Base-by-base conservation (phyloP, 2,797 vertebrate species). In the Geotrypetes seraphini region DNA sequence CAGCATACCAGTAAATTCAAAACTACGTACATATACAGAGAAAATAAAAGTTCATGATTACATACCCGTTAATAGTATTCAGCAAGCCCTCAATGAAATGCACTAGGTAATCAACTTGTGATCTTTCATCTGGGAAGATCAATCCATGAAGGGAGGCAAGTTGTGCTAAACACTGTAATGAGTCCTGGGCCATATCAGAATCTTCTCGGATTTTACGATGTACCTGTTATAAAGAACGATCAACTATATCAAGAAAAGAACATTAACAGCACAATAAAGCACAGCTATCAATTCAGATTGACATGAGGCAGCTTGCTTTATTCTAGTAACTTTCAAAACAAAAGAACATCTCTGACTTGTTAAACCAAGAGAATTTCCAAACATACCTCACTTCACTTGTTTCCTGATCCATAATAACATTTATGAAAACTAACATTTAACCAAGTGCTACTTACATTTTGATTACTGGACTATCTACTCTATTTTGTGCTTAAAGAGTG, bases 161-260 rank as follows among this genome's bases (percentile, higher is more conserved):
- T 79, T 98, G 96, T 57, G 96, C 92, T 66, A 98, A 78, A 63
- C 96, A 99, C 76, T 98, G 95, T 36, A 99, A 79, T 2, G 96
- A 97, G 65, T 99, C 96, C 81, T 98, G 94, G 38, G 96, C 95
- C 96, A 99, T 99, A 79, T 99, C 95, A 1, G 94, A 94, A 71
- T 99, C 96, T 73, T 98, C 93, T 55, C 95, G 86, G 60, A 97
- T 94, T 83, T 98, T 98, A 70, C 89, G 86, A 83, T 99, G 96
- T 41, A 99, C 95, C 96, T 99, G 82, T 53, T 65, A 56, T 49
- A 42, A 36, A 42, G 57, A 58, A 24, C 27, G 50, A 51, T 78
- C 57, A 70, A 63, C 68, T 76, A 63, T 51, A 65, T 57, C 58
- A 4, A 4, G 49, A 66, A 73, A 63, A 73, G 44, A 73, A 60